Conservation (phyloP, 1,140 invertebrate genomes). For the Marisa cornuarietis region DNA sequence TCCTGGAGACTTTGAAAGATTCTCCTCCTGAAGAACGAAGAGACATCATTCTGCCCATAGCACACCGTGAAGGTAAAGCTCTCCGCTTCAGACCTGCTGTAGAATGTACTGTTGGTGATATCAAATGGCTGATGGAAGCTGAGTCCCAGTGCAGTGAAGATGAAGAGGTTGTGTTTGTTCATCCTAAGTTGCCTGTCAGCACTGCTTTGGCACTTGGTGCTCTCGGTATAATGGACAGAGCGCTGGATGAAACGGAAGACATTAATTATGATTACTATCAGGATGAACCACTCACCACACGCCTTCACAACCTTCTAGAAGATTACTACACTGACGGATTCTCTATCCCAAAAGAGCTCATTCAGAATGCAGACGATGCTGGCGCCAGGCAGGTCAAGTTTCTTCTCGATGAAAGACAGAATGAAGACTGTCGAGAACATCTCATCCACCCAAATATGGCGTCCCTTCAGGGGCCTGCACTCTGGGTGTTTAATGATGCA, state of each 20-base stretch:
- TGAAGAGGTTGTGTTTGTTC: conserved; percentile 42
- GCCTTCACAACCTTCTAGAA: conserved; percentile 42
- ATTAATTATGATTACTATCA: conserved; percentile 47
- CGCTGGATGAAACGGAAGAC: conserved; percentile 30
- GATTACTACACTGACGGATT: conserved; percentile 49
- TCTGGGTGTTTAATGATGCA: conserved; percentile 52
- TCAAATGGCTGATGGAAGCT: conserved; percentile 3
- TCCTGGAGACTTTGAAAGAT: conserved; percentile 16
- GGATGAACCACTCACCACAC: conserved; percentile 44
- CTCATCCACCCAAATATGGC: conserved; percentile 52
- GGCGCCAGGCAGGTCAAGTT: conserved; percentile 54
- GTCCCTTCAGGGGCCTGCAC: conserved; percentile 41
- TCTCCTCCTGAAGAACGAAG: neutral
- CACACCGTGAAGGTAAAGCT: conserved; percentile 9
- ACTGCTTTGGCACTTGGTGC: conserved; percentile 48
- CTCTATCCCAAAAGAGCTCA: conserved; percentile 52
- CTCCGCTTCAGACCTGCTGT: conserved; percentile 29
- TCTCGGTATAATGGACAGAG: conserved; percentile 31
- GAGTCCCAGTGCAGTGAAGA: conserved; percentile 22
- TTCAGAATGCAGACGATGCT: conserved; percentile 67
- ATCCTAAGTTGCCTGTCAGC: conserved; percentile 36
- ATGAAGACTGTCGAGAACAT: conserved; percentile 32
- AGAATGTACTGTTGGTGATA: conserved; percentile 34
- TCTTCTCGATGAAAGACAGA: conserved; percentile 53
- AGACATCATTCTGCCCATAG: conserved; percentile 33